Conservation (phyloP, 2,113 vertebrate species). For the Coptodon bakossiorum region DNA sequence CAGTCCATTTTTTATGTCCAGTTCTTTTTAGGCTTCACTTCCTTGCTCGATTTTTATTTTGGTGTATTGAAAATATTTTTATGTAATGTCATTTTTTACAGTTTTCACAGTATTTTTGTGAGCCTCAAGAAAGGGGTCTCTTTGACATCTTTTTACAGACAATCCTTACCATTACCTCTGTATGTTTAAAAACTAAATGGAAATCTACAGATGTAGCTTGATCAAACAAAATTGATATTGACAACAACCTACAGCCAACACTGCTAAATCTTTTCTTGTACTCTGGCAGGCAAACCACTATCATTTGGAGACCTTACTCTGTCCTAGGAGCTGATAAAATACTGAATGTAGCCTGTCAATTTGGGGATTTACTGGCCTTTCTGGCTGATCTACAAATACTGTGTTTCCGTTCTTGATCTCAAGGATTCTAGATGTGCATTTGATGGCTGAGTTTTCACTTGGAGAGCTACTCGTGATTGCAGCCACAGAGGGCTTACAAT, state of each 20-base stretch:
- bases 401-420: slow-evolving; percentile 5
- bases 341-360: background rate
- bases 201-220: background rate
- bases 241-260: background rate
- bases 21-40: background rate
- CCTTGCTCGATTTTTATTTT: accelerated
- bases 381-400: background rate
- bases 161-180: background rate
- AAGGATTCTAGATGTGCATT: background rate
- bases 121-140: background rate
- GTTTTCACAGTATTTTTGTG: background rate
- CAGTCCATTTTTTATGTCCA: background rate
- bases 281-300: background rate
- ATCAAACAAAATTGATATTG: background rate
- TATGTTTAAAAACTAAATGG: background rate
- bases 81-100: background rate
- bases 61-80: background rate
- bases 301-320: background rate
- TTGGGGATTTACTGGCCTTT: background rate
- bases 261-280: background rate
- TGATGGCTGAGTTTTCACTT: background rate
- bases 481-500: slow-evolving; percentile 19
- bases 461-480: slow-evolving; percentile 2
- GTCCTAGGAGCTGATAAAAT: background rate
- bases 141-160: background rate